These are phyloP conservation scores for Selenia dentaria DNA, from an alignment of 2,888 invertebrate genomes.

Conservation along the genomic window DNA sequence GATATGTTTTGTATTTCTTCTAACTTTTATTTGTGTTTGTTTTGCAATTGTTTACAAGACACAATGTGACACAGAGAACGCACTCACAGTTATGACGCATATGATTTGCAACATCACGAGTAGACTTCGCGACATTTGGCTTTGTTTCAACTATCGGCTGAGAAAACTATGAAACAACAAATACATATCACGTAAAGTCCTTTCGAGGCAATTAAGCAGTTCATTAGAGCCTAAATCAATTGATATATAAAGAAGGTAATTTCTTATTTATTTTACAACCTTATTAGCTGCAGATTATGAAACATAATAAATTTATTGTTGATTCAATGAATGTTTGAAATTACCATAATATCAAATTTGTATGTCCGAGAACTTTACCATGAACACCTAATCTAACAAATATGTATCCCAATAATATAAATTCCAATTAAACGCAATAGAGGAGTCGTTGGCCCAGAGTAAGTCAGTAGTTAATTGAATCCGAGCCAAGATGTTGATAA, in stretches of 20 bases:
- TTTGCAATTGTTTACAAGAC: conserved; percentile 45
- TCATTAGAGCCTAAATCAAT: conserved; percentile 46
- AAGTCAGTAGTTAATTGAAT: conserved; percentile 45
- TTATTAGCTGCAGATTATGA: conserved; percentile 1
- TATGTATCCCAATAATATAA: neutral
- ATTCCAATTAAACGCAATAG: too few relatives aligned
- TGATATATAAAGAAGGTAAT: conserved; percentile 29
- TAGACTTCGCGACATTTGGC: conserved; percentile 63
- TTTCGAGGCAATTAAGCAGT: too few relatives aligned
- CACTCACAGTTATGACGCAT: conserved; percentile 51
- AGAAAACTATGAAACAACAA: conserved; percentile 48
- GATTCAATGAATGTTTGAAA: neutral
- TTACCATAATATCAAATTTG: neutral
- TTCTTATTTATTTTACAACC: conserved; percentile 26
- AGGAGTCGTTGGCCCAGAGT: conserved; percentile 20
- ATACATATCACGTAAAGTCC: conserved; percentile 41
- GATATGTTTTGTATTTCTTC: neutral
- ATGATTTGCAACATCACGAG: conserved; percentile 51
- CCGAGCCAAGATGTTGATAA: conserved; percentile 58
- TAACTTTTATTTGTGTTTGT: conserved; percentile 1
- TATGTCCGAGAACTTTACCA: too few relatives aligned
- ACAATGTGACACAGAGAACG: conserved; percentile 51
- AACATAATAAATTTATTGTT: neutral
- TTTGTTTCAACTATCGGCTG: conserved; percentile 58
- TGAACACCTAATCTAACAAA: too few relatives aligned